These are phyloP conservation scores for Phlogophora meticulosa DNA, from an alignment of 2,888 invertebrate genomes.

Conservation along the genomic window DNA sequence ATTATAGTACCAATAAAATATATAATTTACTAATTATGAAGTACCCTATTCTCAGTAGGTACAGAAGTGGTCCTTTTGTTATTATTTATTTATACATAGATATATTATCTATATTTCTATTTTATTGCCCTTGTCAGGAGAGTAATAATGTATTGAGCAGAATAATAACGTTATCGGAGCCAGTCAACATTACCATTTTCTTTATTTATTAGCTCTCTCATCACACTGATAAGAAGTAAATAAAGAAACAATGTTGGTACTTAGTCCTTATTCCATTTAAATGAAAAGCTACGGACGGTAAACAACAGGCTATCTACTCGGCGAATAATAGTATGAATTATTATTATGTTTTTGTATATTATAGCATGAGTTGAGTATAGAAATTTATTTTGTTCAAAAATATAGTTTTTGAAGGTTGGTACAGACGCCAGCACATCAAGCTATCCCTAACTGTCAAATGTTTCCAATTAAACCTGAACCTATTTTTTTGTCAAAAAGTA, in stretches of 20 bases:
- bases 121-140: not conserved
- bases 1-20: too few species aligned
- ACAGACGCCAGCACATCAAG: too few species aligned
- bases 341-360: too few species aligned
- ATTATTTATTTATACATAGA: not conserved
- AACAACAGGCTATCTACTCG: not conserved
- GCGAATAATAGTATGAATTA: too few species aligned
- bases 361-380: too few species aligned
- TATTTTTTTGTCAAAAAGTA: too few species aligned
- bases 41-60: too few species aligned
- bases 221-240: conserved; percentile 17
- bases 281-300: not conserved
- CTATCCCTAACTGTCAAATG: too few species aligned
- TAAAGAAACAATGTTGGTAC: not conserved
- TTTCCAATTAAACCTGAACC: too few species aligned
- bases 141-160: conserved; percentile 6
- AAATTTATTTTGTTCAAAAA: too few species aligned
- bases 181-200: conserved; percentile 4
- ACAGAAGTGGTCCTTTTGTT: not conserved
- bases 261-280: not conserved
- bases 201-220: conserved; percentile 27
- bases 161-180: conserved; percentile 15
- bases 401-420: too few species aligned
- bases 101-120: not conserved
- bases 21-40: too few species aligned